Conservation (phyloP, 2,113 vertebrate species). For the Cygnus atratus region DNA sequence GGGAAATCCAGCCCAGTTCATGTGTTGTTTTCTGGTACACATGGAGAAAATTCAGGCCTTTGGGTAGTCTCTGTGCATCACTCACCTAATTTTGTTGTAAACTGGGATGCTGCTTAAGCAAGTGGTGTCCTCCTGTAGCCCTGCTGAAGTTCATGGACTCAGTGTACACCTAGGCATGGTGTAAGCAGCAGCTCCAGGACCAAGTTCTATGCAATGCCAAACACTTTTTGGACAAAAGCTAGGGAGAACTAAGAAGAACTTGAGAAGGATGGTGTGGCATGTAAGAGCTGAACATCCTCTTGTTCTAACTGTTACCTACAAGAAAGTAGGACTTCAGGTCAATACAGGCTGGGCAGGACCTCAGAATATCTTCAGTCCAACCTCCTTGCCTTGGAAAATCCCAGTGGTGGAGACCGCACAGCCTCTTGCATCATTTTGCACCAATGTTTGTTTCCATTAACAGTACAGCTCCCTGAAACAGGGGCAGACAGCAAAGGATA, state of each 20-base stretch:
- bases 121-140: background rate
- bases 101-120: background rate
- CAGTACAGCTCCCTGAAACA: background rate
- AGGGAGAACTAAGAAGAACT: background rate
- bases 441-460: background rate
- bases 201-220: background rate
- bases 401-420: rapidly evolving
- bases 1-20: background rate
- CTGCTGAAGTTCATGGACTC: background rate
- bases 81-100: too few species aligned
- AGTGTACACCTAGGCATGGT: rapidly evolving
- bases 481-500: background rate
- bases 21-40: background rate
- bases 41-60: background rate
- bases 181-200: background rate
- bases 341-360: background rate
- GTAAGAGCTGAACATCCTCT: background rate
- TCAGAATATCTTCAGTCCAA: background rate
- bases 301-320: background rate
- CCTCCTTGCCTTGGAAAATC: background rate
- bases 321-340: background rate
- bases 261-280: background rate
- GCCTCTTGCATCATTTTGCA: too few species aligned
- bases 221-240: background rate
- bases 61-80: background rate